Conservation (phyloP, 1,140 invertebrate species). For the Ceratosolen solmsi region DNA sequence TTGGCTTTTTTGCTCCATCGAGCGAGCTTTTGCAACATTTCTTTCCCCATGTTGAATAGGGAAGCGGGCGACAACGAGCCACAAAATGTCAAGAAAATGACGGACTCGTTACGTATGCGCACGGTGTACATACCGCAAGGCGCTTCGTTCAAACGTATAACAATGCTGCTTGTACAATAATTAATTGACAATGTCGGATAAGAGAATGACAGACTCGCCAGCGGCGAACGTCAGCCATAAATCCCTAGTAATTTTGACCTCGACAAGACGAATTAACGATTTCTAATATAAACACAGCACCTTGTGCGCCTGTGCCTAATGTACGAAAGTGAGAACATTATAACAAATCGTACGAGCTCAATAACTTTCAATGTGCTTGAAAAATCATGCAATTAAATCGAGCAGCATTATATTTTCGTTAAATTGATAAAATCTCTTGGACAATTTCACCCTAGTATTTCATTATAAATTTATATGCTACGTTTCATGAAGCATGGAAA, state of each 20-base stretch:
- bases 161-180: no score
- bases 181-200: neutral
- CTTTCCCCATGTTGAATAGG: neutral
- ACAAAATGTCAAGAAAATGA: no score
- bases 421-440: neutral
- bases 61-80: no score
- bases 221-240: neutral
- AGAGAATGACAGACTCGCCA: no score
- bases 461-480: slow-evolving; percentile 17
- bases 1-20: neutral
- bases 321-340: neutral
- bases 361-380: no score
- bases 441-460: neutral
- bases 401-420: neutral
- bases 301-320: no score
- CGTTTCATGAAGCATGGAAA: no score
- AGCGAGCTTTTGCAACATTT: neutral
- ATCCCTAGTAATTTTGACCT: neutral
- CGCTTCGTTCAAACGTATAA: no score
- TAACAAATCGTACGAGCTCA: no score
- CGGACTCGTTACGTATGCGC: no score
- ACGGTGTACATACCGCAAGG: no score
- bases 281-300: no score
- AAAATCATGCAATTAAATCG: neutral
- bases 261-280: neutral